phyloP scores from a whole-genome alignment of 1,140 invertebrate genomes.

The Geopemphigus sp. region DNA sequence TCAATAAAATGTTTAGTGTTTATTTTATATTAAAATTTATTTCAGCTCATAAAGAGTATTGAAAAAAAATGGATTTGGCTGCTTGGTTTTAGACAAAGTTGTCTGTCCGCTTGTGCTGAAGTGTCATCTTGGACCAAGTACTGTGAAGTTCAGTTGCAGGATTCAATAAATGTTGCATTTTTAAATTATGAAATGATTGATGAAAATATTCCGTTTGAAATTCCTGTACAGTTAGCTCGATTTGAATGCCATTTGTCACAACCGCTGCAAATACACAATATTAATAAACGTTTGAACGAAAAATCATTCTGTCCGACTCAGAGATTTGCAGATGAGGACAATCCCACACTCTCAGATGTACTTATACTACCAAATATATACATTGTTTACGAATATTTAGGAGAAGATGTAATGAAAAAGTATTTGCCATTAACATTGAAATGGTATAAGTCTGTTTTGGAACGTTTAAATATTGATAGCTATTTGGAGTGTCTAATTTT shows the following conservation, averaged over 20 bases:
- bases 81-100: conserved; percentile 74
- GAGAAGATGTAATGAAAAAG: conserved; percentile 57
- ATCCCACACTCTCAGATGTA: conserved; percentile 79
- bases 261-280: conserved; percentile 82
- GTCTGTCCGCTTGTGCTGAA: conserved; percentile 78
- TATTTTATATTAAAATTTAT: conserved; percentile 55
- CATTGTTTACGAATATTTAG: conserved; percentile 63
- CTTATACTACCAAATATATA: conserved; percentile 73
- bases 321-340: conserved; percentile 78
- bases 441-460: conserved; percentile 63
- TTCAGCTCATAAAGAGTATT: conserved; percentile 46
- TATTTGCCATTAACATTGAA: conserved; percentile 65
- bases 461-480: conserved; percentile 53
- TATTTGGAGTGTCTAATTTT: conserved; percentile 54
- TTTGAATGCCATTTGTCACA: conserved; percentile 85
- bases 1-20: conserved; percentile 51
- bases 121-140: conserved; percentile 87
- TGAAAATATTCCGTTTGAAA: conserved; percentile 20
- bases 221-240: conserved; percentile 66
- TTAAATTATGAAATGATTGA: conserved; percentile 9
- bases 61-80: conserved; percentile 49
- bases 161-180: conserved; percentile 48
- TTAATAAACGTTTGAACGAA: conserved; percentile 65
- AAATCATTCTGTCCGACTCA: conserved; percentile 59
- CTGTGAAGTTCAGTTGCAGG: conserved; percentile 66